Conservation (phyloP, 2,113 vertebrate species). For the Macquaria ambigua region DNA sequence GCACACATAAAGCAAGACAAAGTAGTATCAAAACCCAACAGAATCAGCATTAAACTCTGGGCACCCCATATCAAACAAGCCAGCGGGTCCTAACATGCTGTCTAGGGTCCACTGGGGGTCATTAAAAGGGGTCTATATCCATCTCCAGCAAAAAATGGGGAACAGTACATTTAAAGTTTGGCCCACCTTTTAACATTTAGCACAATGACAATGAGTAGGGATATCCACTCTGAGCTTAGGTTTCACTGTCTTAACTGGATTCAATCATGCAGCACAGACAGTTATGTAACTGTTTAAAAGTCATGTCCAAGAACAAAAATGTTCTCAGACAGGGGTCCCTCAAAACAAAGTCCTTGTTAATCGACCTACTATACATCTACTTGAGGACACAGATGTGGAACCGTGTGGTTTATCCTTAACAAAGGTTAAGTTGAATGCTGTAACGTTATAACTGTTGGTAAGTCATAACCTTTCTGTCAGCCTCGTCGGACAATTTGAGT, state of each 20-base stretch:
- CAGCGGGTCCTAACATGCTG: not conserved
- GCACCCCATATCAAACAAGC: not conserved
- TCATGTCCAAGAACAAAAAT: conserved; percentile 24
- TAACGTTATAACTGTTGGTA: not conserved
- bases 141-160: not conserved
- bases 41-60: not conserved
- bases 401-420: not conserved
- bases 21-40: not conserved
- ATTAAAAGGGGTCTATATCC: not conserved
- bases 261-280: conserved; percentile 25
- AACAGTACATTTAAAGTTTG: not conserved
- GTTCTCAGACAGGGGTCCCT: not conserved
- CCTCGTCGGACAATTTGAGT: not conserved
- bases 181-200: not conserved
- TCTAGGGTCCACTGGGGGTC: not conserved
- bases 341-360: not conserved
- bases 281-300: conserved; percentile 37
- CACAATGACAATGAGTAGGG: not conserved
- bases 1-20: not conserved
- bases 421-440: not conserved
- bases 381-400: not conserved
- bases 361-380: not conserved
- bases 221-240: not conserved
- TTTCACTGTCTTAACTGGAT: conserved; percentile 10
- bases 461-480: not conserved